Base-by-base conservation (phyloP, 1,140 invertebrate genomes). In the Ceratoteleas bidentatus region DNA sequence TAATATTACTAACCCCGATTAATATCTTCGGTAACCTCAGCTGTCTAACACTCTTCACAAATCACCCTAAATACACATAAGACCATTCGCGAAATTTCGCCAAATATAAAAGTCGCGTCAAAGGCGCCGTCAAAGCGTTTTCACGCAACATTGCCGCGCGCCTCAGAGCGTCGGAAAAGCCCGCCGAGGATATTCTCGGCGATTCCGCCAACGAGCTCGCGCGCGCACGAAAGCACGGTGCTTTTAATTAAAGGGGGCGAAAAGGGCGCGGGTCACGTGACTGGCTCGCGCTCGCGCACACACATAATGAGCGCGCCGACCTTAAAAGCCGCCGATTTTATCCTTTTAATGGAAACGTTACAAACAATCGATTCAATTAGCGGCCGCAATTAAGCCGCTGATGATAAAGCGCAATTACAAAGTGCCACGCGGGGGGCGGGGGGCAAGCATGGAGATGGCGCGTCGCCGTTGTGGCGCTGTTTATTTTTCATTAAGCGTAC, bases 301-400 rank as follows among this genome's bases (percentile, higher is more conserved):
- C n/a, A n/a, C 61, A 33, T 74, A 57, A 64, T 60, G 9, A 36
- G n/a, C n/a, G 33, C 50, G 53, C 52, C 32, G n/a, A 16, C 38
- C 45, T 62, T 49, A 65, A 52, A 66, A 60, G 40, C 34, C n/a
- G n/a, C 34, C 53, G 64, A 62, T 76, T 76, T 76, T 76, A 76
- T 76, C 73, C 64, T 38, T 40, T 47, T 76, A 76, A 68, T 76
- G 64, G 38, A 69, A 68, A 61, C 45, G 34, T 76, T 61, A 11
- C 50, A 34, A 77, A 77, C 65, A 69, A 69, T 77, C 74, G 65
- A 69, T 61, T 77, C 74, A 69, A 77, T 77, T 77, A 77, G 69
- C 38, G 64, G 49, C 9, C 36, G 61, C 61, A 65, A 65, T 65
- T 65, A 65, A 54, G 11, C 6, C 11, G 40, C 40, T 2, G 40